Percentiles rank a stretch among this genome's conserved stretches.
Conservation (phyloP, 1,140 invertebrate genomes). For the Drosophila pachea region DNA sequence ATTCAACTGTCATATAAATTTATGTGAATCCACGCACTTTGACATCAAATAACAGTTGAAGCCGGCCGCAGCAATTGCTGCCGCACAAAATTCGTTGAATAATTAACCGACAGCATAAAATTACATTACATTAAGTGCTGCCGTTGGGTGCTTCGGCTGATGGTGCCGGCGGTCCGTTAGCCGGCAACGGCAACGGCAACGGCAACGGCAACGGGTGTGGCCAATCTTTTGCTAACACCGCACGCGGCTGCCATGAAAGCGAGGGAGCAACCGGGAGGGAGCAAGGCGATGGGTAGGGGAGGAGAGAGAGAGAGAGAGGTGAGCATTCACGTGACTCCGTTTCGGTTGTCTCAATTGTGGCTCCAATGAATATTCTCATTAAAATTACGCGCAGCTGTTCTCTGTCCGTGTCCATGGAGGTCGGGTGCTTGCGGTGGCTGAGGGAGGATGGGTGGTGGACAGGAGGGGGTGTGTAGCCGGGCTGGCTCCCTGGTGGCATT, state of each 20-base stretch:
- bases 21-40: slow-evolving; percentile 15
- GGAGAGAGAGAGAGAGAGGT: neutral
- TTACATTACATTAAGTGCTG: slow-evolving; percentile 70
- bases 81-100: slow-evolving; percentile 52
- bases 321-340: slow-evolving; percentile 37
- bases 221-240: slow-evolving; percentile 60
- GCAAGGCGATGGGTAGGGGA: neutral
- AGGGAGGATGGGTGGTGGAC: too few species aligned
- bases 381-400: slow-evolving; percentile 66
- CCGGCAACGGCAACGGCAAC: slow-evolving; percentile 58
- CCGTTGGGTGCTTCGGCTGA: too few species aligned
- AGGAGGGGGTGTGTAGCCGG: too few species aligned
- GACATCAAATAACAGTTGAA: slow-evolving; percentile 48
- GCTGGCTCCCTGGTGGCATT: slow-evolving; percentile 17
- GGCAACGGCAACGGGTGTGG: slow-evolving; percentile 55
- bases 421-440: slow-evolving; percentile 4
- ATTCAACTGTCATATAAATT: slow-evolving; percentile 15
- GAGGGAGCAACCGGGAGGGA: neutral
- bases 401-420: slow-evolving; percentile 16
- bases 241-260: slow-evolving; percentile 9
- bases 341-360: slow-evolving; percentile 61
- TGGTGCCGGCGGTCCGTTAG: slow-evolving; percentile 27
- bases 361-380: slow-evolving; percentile 70
- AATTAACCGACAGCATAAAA: slow-evolving; percentile 70
- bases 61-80: slow-evolving; percentile 2